Conservation (phyloP, 2,113 vertebrate genomes). For the Rhinogobius similis region DNA sequence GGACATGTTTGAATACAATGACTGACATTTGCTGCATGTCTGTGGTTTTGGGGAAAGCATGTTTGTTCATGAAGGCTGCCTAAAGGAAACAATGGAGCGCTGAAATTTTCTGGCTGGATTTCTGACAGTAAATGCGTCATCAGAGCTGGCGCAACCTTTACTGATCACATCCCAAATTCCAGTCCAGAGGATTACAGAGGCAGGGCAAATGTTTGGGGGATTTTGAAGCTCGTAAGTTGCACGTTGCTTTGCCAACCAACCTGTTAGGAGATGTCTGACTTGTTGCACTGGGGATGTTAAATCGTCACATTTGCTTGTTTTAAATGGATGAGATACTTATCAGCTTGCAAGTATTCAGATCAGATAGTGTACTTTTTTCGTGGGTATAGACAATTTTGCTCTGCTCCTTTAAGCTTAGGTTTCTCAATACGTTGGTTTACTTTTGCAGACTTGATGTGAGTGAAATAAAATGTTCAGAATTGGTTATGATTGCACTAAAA, state of each 20-base stretch:
- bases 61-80: not conserved
- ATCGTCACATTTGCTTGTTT: not conserved
- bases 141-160: not conserved
- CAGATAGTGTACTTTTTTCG: no score
- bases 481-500: no score
- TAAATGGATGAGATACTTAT: no score
- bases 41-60: not conserved
- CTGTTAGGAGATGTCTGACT: not conserved
- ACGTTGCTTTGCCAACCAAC: not conserved
- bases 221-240: not conserved
- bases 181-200: not conserved
- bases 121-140: not conserved
- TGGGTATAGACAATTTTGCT: no score
- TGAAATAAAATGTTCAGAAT: no score
- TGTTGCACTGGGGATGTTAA: not conserved
- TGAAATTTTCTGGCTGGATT: not conserved
- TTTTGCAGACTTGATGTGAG: no score
- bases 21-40: not conserved
- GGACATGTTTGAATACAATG: slow-evolving; percentile 1
- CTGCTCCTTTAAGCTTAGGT: no score
- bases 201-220: not conserved
- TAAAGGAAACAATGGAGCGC: not conserved
- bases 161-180: not conserved
- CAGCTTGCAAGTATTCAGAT: no score
- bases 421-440: no score